Conservation (phyloP, 1,140 invertebrate species). For the Drosophila ambigua region DNA sequence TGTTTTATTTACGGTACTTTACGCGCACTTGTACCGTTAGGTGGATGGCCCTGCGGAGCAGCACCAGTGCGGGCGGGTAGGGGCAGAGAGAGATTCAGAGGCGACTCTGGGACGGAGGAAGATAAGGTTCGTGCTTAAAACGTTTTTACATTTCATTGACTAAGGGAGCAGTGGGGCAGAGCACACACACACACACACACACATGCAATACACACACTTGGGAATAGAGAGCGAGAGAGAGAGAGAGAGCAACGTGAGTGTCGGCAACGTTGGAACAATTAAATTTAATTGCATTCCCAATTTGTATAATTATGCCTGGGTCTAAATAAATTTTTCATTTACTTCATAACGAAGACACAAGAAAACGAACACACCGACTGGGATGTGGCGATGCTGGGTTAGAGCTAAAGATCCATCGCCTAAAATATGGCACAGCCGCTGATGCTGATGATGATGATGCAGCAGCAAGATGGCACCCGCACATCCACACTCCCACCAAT, state of each 20-base stretch:
- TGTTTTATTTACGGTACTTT: slow-evolving; percentile 78
- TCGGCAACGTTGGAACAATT: slow-evolving; percentile 73
- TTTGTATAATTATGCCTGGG: slow-evolving; percentile 81
- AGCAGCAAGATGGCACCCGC: too few species aligned
- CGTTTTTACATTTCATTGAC: slow-evolving; percentile 81
- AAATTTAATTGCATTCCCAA: slow-evolving; percentile 82
- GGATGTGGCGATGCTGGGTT: not conserved
- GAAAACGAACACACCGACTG: slow-evolving; percentile 24
- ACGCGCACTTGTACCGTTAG: slow-evolving; percentile 55
- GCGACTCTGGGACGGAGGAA: slow-evolving; percentile 14
- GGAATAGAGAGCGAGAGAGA: slow-evolving; percentile 10
- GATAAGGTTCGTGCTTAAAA: slow-evolving; percentile 80
- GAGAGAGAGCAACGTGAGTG: slow-evolving; percentile 44
- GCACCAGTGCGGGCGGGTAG: not conserved
- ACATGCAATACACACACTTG: slow-evolving; percentile 42
- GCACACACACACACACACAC: slow-evolving; percentile 34
- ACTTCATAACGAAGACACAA: slow-evolving; percentile 62
- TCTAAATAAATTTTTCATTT: slow-evolving; percentile 80
- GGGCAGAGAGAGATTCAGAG: not conserved
- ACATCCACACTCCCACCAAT: too few species aligned
- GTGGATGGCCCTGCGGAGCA: too few species aligned
- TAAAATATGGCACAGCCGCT: too few species aligned
- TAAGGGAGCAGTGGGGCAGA: slow-evolving; percentile 39
- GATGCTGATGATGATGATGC: too few species aligned
- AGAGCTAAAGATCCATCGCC: not conserved